Evolutionary conservation across 2,113 vertebrate species (phyloP).

Genomic region (Neolamprologus caudopunctatus): DNA sequence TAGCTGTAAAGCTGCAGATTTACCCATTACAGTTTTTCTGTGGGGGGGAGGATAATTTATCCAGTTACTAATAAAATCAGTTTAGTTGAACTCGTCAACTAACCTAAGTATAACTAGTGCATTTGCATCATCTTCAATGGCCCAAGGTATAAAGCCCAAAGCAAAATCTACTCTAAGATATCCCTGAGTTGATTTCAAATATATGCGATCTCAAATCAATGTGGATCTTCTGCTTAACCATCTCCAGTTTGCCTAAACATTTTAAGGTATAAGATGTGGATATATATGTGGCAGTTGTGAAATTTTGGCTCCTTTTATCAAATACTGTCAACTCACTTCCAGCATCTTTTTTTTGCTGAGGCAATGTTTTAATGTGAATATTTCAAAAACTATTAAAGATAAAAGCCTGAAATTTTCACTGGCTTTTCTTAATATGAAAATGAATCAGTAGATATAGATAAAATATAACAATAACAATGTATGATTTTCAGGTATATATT

Average conservation of each 20-base stretch:
- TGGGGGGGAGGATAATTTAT: not conserved
- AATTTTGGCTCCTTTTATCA: not conserved
- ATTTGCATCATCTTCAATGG: not conserved
- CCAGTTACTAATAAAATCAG: fast-evolving
- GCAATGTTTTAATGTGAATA: not conserved
- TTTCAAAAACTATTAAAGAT: not conserved
- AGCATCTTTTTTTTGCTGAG: not conserved
- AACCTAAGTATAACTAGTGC: not conserved
- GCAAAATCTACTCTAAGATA: not conserved
- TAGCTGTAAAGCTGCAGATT: not conserved
- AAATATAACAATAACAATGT: not conserved
- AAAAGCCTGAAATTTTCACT: not conserved
- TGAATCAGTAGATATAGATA: not conserved
- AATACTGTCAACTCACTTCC: not conserved
- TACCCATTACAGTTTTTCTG: not conserved
- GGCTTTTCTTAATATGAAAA: not conserved
- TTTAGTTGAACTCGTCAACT: not conserved
- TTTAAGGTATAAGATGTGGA: not conserved
- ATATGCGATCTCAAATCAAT: not conserved
- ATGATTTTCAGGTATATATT: not conserved
- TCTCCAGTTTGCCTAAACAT: not conserved
- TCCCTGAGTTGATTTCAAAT: not conserved
- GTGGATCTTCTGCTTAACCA: not conserved
- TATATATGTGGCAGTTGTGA: not conserved
- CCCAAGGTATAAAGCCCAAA: not conserved